Percentiles rank a stretch among this genome's conserved stretches.
These are phyloP conservation scores for Sitobion miscanthi DNA, from an alignment of 1,140 invertebrate genomes.

Conservation along the genomic window DNA sequence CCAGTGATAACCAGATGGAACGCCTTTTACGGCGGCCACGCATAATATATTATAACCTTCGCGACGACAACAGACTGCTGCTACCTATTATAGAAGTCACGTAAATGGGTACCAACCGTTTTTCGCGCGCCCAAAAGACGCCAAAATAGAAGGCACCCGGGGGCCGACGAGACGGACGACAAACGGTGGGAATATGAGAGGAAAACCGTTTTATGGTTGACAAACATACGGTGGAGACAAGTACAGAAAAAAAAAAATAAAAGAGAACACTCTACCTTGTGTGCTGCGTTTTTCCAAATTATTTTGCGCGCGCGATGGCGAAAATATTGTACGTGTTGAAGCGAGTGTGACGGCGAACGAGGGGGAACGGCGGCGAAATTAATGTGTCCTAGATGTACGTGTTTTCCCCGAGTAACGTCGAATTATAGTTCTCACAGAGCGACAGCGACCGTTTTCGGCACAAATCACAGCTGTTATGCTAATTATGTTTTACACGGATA, in stretches of 20 bases:
- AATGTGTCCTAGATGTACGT: no score
- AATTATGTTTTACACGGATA: neutral
- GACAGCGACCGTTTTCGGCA: neutral
- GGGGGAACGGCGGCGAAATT: neutral
- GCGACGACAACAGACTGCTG: no score
- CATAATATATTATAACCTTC: slow-evolving; percentile 25
- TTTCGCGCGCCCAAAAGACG: neutral
- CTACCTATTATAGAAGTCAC: neutral
- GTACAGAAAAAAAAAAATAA: neutral
- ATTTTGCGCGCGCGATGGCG: neutral
- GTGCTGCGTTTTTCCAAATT: neutral
- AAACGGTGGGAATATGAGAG: neutral
- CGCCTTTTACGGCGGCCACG: slow-evolving; percentile 40
- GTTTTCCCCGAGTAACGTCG: neutral
- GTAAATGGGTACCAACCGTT: neutral
- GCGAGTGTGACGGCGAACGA: neutral
- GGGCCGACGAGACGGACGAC: neutral
- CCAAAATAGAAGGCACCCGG: neutral
- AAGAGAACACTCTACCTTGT: neutral
- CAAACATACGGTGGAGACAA: no score
- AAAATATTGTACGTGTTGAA: neutral
- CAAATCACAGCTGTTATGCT: neutral
- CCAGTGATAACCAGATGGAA: slow-evolving; percentile 25
- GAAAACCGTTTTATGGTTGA: neutral
- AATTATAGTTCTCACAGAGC: neutral